These are phyloP conservation scores for Orientallactaga bullata DNA, from an alignment of 2,113 vertebrate species.

Conservation along the genomic window DNA sequence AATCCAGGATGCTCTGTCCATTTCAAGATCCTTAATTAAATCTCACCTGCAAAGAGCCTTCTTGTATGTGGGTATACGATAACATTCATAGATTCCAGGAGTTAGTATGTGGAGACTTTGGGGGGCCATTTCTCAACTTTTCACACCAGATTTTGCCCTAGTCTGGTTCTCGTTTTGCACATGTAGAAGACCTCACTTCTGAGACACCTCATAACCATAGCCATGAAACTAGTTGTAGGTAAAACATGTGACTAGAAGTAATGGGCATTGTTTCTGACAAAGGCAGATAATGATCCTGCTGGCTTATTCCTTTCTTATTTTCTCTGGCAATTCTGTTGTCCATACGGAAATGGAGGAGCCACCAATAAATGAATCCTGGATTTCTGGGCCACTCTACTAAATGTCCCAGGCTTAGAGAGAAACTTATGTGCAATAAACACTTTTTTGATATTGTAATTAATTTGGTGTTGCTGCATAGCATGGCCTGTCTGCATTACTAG, in stretches of 20 bases:
- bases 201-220: background rate
- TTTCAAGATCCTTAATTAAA: background rate
- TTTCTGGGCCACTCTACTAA: background rate
- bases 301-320: background rate
- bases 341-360: background rate
- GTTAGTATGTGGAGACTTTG: background rate
- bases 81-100: background rate
- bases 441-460: background rate
- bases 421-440: background rate
- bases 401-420: background rate
- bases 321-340: background rate
- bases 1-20: background rate
- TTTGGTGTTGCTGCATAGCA: background rate
- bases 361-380: background rate
- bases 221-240: background rate
- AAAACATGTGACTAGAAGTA: background rate
- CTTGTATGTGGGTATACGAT: too few relatives aligned
- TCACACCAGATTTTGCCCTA: background rate
- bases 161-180: background rate
- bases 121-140: background rate
- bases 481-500: too few relatives aligned
- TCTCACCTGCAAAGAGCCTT: background rate
- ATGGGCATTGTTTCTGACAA: background rate
- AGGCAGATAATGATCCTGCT: background rate
- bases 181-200: background rate